Evolutionary conservation across 2,113 vertebrate species (phyloP).

Genomic region (Cyprinodon brontotheroides): DNA sequence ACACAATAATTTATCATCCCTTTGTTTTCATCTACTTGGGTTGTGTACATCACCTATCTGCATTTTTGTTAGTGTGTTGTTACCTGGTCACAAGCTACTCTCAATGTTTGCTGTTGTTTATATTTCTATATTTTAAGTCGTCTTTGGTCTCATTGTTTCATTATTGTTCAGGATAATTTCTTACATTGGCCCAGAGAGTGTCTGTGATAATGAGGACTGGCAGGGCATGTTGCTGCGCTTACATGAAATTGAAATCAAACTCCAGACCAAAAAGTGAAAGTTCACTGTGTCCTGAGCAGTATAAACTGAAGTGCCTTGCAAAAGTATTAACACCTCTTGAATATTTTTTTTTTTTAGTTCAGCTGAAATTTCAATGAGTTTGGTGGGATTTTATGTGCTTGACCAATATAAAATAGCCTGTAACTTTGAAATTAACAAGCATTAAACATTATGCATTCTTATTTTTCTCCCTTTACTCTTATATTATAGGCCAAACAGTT

Average conservation of each 20-base stretch:
- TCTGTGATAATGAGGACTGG: constrained; percentile 32
- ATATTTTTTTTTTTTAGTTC: not conserved
- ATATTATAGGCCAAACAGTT: not conserved
- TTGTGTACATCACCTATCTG: constrained; percentile 72
- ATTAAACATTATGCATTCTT: not conserved
- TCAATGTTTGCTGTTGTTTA: constrained; percentile 20
- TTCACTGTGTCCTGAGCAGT: constrained; percentile 93
- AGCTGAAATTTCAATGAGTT: not conserved
- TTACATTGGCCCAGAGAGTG: constrained; percentile 51
- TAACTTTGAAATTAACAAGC: not conserved
- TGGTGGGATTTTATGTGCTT: not conserved
- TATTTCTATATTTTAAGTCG: constrained; percentile 29
- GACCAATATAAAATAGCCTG: not conserved
- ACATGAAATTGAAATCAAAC: constrained; percentile 46
- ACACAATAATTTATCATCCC: constrained; percentile 75
- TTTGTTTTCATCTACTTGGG: constrained; percentile 72
- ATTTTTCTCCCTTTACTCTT: not conserved
- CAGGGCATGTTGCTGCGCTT: constrained; percentile 37
- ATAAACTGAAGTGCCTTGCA: constrained; percentile 70
- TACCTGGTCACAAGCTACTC: constrained; percentile 44
- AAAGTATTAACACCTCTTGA: not conserved
- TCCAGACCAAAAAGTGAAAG: constrained; percentile 54
- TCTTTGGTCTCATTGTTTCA: constrained; percentile 57
- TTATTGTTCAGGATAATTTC: constrained; percentile 93
- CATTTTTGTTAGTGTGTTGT: constrained; percentile 82